Conservation (phyloP, 2,113 vertebrate species). For the Rana temporaria region DNA sequence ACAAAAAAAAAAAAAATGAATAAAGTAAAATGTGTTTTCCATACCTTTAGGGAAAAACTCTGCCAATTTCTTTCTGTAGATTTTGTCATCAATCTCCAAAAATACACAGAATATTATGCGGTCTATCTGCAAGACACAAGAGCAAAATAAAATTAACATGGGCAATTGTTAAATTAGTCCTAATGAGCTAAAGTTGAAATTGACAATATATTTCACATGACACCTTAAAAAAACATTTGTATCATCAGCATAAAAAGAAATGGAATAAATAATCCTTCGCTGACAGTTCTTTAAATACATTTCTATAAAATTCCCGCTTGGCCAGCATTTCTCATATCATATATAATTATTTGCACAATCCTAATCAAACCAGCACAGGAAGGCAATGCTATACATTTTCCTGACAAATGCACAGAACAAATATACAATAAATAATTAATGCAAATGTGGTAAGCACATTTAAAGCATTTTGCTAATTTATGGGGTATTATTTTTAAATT, state of each 20-base stretch:
- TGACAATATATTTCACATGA: not conserved
- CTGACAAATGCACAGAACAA: slow-evolving; percentile 38
- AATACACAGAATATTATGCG: slow-evolving; percentile 98
- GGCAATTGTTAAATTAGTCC: slow-evolving; percentile 1
- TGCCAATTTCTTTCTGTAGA: slow-evolving; percentile 96
- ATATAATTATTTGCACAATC: slow-evolving; percentile 35
- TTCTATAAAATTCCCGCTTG: slow-evolving; percentile 29
- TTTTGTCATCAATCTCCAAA: slow-evolving; percentile 93
- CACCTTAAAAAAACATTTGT: slow-evolving; percentile 5
- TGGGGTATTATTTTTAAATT: slow-evolving; percentile 51
- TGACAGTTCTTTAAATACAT: slow-evolving; percentile 31
- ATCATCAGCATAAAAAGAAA: slow-evolving; percentile 30
- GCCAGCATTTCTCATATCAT: slow-evolving; percentile 3
- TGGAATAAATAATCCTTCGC: slow-evolving; percentile 33
- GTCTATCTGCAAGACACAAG: slow-evolving; percentile 82
- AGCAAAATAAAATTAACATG: slow-evolving; percentile 46
- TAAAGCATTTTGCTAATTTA: slow-evolving; percentile 50
- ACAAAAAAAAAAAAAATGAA: too few species aligned
- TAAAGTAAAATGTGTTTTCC: not conserved
- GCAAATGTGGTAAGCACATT: slow-evolving; percentile 29
- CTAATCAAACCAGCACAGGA: slow-evolving; percentile 22
- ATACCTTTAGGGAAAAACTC: slow-evolving; percentile 87
- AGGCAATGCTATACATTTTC: slow-evolving; percentile 10
- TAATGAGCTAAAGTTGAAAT: slow-evolving; percentile 47
- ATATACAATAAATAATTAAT: slow-evolving; percentile 48